Conservation (phyloP, 2,113 vertebrate species). For the Gymnobelideus leadbeateri region DNA sequence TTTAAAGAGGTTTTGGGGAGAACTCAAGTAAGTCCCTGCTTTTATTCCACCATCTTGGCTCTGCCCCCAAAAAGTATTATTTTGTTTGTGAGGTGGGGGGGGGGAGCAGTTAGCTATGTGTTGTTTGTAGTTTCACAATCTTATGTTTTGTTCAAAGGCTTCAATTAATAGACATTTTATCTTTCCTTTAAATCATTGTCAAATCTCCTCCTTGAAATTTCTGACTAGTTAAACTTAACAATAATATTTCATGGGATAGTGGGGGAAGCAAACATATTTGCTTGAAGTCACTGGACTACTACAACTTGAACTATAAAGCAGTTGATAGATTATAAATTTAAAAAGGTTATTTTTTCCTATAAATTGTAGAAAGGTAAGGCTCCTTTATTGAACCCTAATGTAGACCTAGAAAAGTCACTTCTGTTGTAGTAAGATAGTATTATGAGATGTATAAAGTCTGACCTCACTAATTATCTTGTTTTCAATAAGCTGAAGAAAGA, state of each 20-base stretch:
- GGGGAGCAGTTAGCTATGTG: not conserved
- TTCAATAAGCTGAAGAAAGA: not conserved
- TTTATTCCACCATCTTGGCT: no score
- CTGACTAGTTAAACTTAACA: not conserved
- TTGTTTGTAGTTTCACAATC: not conserved
- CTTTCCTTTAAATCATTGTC: not conserved
- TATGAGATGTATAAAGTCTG: constrained; percentile 19
- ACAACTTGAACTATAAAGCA: not conserved
- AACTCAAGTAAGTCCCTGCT: no score
- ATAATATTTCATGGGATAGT: not conserved
- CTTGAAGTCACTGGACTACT: not conserved
- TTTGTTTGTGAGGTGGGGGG: accelerated
- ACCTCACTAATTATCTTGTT: constrained; percentile 35
- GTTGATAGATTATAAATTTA: constrained; percentile 3
- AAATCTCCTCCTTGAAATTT: not conserved
- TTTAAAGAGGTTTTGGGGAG: no score
- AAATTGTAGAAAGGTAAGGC: constrained; percentile 56
- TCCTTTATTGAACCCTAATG: not conserved
- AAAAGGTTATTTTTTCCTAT: constrained; percentile 60
- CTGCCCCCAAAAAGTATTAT: accelerated
- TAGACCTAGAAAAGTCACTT: constrained; percentile 55
- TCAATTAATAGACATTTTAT: not conserved
- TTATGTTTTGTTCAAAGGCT: not conserved
- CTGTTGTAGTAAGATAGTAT: constrained; percentile 48
- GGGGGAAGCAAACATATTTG: not conserved